phyloP scores from a whole-genome alignment of 2,797 vertebrate species.

The Oophaga sylvatica region DNA sequence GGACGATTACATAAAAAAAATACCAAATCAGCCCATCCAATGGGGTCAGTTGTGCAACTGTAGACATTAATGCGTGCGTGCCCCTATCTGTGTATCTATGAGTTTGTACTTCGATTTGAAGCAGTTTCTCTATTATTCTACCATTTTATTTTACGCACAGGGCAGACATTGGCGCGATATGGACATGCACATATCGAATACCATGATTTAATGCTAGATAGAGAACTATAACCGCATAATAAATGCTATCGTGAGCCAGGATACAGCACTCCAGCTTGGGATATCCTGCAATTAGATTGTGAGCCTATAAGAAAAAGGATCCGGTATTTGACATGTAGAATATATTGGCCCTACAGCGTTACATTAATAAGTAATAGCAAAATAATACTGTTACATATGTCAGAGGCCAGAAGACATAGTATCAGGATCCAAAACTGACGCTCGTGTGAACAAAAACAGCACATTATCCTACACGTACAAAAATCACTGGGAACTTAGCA shows the following conservation, averaged over 20 bases:
- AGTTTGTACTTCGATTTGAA: background rate
- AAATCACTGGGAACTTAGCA: background rate
- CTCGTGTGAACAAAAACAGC: background rate
- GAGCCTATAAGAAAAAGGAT: background rate
- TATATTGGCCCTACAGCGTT: background rate
- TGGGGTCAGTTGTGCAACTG: background rate
- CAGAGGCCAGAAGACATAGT: background rate
- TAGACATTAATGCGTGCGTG: background rate
- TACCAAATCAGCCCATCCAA: background rate
- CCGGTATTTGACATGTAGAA: background rate
- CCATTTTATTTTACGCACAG: background rate
- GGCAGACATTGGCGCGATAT: background rate
- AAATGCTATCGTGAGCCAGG: background rate
- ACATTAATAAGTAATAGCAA: background rate
- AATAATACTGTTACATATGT: background rate
- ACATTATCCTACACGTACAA: background rate
- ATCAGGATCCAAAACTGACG: background rate
- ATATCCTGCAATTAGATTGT: background rate
- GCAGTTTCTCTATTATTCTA: background rate
- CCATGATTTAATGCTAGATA: background rate
- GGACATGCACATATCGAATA: background rate
- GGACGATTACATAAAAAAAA: background rate
- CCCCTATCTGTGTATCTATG: too few relatives aligned
- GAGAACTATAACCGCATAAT: background rate
- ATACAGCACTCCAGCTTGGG: background rate